Evolutionary conservation across 2,888 invertebrate species (phyloP).

Genomic region (Leptogaster cylindrica): DNA sequence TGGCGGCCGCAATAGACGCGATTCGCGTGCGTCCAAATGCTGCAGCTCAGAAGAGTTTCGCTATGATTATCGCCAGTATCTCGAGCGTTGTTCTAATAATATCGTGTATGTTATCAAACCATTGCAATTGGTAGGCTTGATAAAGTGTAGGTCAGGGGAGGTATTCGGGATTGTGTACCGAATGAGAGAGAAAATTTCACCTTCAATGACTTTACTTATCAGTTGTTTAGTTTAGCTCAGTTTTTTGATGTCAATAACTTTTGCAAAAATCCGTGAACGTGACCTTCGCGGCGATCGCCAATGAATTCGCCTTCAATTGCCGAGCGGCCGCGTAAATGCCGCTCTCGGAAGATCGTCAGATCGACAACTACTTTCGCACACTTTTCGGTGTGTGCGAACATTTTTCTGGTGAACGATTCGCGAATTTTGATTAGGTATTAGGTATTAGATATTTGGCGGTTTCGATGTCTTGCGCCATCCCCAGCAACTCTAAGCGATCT

Average conservation of each 20-base stretch:
- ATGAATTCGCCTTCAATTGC: too few species aligned
- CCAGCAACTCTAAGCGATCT: too few species aligned
- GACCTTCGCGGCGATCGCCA: constrained; percentile 22
- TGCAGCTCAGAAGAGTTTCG: neutral
- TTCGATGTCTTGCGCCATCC: too few species aligned
- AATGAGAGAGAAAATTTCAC: constrained; percentile 13
- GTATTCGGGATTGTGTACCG: neutral
- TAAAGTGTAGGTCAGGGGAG: constrained; percentile 25
- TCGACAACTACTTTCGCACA: constrained; percentile 4
- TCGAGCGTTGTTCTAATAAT: constrained; percentile 21
- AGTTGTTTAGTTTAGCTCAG: constrained; percentile 15
- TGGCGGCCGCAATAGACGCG: neutral
- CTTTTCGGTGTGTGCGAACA: neutral
- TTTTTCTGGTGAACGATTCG: too few species aligned
- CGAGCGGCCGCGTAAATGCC: too few species aligned
- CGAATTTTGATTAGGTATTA: too few species aligned
- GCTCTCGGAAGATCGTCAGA: constrained; percentile 9
- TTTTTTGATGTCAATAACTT: constrained; percentile 34
- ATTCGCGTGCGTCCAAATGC: neutral
- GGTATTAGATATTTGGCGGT: too few species aligned
- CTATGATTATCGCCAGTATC: neutral
- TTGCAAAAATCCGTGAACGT: constrained; percentile 36
- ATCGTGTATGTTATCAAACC: constrained; percentile 6
- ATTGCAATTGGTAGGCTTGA: neutral
- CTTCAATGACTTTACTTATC: constrained; percentile 35